These are phyloP conservation scores for Psilopsiagon aurifrons DNA, from an alignment of 2,113 vertebrate genomes.

Conservation along the genomic window DNA sequence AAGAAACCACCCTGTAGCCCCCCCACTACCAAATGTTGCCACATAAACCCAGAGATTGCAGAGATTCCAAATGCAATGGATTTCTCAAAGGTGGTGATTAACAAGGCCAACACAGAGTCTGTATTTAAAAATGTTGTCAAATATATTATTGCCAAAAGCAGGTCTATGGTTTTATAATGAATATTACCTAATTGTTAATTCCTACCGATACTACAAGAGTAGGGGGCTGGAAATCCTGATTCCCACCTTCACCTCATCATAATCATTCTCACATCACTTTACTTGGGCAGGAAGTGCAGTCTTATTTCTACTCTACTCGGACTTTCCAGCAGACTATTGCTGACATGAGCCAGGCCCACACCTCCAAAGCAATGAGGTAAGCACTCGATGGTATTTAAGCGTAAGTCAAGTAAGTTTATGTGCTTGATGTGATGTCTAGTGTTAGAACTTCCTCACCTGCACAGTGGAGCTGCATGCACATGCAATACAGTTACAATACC, in stretches of 20 bases:
- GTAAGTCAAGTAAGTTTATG: not conserved
- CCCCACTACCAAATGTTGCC: not conserved
- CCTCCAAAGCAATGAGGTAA: not conserved
- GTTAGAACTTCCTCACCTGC: not conserved
- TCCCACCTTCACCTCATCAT: rapidly evolving
- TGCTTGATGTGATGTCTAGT: not conserved
- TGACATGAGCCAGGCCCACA: not conserved
- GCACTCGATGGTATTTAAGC: not conserved
- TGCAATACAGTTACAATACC: not conserved
- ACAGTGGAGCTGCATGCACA: rapidly evolving
- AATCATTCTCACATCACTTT: not conserved
- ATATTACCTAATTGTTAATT: not conserved
- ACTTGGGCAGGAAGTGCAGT: not conserved
- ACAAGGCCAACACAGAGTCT: not conserved
- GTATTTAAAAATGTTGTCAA: not conserved
- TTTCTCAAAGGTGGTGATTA: not conserved
- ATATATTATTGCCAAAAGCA: not conserved
- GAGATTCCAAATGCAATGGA: not conserved
- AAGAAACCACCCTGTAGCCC: not conserved
- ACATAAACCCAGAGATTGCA: not conserved
- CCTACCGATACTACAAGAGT: not conserved
- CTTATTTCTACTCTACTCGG: not conserved
- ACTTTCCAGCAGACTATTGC: not conserved
- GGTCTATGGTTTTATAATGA: not conserved
- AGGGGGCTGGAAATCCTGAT: not conserved